Base-by-base conservation (phyloP, 92 coral and sea anemone genomes). In the Epizoanthus stellaris region DNA sequence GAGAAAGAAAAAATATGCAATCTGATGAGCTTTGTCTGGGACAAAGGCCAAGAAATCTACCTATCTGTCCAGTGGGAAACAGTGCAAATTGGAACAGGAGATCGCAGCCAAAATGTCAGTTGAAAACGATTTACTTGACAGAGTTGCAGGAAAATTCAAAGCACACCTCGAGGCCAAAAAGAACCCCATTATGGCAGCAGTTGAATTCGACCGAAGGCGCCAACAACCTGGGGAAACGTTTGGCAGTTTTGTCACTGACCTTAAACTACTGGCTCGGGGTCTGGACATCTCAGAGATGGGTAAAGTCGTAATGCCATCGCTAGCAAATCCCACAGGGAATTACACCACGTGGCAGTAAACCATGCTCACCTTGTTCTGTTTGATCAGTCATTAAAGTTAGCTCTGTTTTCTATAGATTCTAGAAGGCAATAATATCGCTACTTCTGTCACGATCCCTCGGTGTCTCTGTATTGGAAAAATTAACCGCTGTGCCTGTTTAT, bases 221-320 rank as follows among this genome's bases (percentile, higher is more conserved):
- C 62, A 76, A 54, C 65, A 76, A 76, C n/a, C 61, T 12, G 80
- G 82, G n/a, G 82, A 76, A 11, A 45, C 68, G 17, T 76, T 76
- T 65, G 36, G 2, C 36, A 30, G 36, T 1, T 30, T 30, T 30
- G 36, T 30, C 36, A 30, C 36, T 30, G 36, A 30, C 36, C 36
- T 30, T 30, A 30, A 30, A 1, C 36, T 30, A 30, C 36, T 30
- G 36, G 36, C 36, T 30, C 36, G 36, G 2, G 36, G 36, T 30
- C 36, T 1, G 2, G 36, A 30, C 36, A 30, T 30, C 36, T 62
- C 47, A 62, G 40, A 8, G 71, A 67, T 42, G 16, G 34, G 40
- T n/a, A 6, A 67, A 67, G 23, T 67, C 40, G 43, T 15, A 67
- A 67, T 67, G 71, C 71, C 23, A 67, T 67, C 71, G 71, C 71